Evolutionary conservation across 2,113 vertebrate genomes (phyloP), one percentile per base, ranked within the genome.

Genomic region (Bettongia penicillata): DNA sequence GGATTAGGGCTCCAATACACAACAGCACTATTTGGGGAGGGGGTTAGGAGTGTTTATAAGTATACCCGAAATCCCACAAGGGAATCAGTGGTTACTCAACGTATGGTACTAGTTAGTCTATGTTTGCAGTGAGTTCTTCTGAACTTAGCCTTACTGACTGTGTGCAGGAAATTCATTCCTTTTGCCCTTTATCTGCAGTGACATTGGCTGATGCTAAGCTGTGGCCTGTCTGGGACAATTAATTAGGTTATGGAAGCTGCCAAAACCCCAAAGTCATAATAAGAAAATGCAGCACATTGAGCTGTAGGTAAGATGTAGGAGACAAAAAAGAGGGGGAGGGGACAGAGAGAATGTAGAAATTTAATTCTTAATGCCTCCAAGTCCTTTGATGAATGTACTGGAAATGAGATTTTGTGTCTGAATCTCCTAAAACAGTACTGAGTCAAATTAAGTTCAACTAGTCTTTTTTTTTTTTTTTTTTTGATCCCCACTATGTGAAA

Each of bases 161-260:
- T n/a, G 51, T 94, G 50, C 31, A 49, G 93, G 90, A 92, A 96
- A 96, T 93, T 89, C 95, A 94, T 48, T 95, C 92, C 94, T 95
- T 96, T 94, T 96, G 96, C 95, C 91, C 91, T 93, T 93, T 57
- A 94, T 97, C 97, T 94, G 96, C 96, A 97, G 94, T 94, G 93
- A 95, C 92, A 95, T 95, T 47, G 96, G 95, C 96, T 97, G 96
- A 97, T 94, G 96, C 93, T 98, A 96, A 97, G 95, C 96, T 97
- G 95, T 51, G 37, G 92, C 92, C 94, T 98, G 97, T 97, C 90
- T 98, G 92, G 91, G 95, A 92, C 97, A 97, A 96, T 95, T 96
- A 98, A 97, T 95, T 98, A 97, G 96, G 94, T 97, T 97, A 97
- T 84, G 90, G 49, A 53, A 55, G 96, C 97, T 98, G 95, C 93